These are phyloP conservation scores for Accipiter cooperii DNA, from an alignment of 2,113 vertebrate genomes.

Conservation along the genomic window DNA sequence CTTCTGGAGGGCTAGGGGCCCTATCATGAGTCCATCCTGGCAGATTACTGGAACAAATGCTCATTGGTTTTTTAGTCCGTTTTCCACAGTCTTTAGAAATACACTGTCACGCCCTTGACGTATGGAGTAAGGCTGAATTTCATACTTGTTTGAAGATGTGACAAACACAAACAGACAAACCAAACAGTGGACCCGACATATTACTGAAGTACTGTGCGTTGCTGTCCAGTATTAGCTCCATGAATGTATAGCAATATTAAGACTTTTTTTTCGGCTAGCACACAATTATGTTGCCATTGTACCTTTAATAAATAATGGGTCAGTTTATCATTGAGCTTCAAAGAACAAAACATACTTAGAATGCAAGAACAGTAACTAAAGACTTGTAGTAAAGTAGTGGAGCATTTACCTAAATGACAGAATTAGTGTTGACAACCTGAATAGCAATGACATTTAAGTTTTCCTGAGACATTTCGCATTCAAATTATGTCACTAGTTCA, in stretches of 20 bases:
- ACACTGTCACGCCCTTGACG: too few species aligned
- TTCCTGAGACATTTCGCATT: conserved; percentile 39
- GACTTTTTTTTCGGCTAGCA: background rate
- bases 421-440: conserved; percentile 22
- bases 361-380: conserved; percentile 24
- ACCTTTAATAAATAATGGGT: background rate
- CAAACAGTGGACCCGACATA: background rate
- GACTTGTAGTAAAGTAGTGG: conserved; percentile 1
- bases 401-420: conserved; percentile 32
- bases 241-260: background rate
- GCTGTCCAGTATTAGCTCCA: background rate
- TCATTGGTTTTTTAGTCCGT: background rate
- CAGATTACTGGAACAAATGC: background rate
- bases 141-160: background rate
- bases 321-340: background rate
- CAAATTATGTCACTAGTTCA: conserved; percentile 7
- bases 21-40: background rate
- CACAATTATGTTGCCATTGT: background rate
- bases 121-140: background rate
- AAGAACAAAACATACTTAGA: background rate
- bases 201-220: background rate
- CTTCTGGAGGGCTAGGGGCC: background rate
- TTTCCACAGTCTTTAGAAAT: background rate
- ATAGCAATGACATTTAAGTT: conserved; percentile 25
- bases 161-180: background rate